Base-by-base conservation (phyloP, 1,140 invertebrate genomes). In the Elymnias hypermnestra region DNA sequence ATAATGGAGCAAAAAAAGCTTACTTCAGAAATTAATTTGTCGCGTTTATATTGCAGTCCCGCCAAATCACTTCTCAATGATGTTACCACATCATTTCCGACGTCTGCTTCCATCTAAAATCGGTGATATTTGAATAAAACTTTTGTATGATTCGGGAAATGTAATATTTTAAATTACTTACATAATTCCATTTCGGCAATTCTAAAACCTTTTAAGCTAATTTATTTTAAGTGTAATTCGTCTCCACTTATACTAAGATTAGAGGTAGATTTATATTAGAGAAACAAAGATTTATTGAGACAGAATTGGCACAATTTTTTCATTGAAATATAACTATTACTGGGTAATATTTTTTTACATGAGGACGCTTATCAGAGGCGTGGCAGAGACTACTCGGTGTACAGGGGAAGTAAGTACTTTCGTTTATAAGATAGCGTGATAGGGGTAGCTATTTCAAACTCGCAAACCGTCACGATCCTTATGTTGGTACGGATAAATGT, bases 41-140 rank as follows among this genome's bases (percentile, higher is more conserved):
- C 93, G 46, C 92, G 88, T 81, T 94, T 95, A 72, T 94, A 94
- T 58, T 94, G 92, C 23, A 94, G 74, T 0, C 90, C 93, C 9
- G 94, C 93, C 48, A 94, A 76, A 73, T 94, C 94, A 78, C 93
- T 94, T 49, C 92, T 89, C 33, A 95, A 75, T 0, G 91, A 88
- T 4, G 92, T 94, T 1, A 91, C 89, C 53, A 93, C 82, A 65
- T 94, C 93, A 63, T 89, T 88, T 41, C 85, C 86, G 57, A 85
- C 81, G 21, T 86, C 81, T 38, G 81, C 83, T 48, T 88, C 88
- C 84, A 89, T 88, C 90, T 90, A 47, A 55, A 48, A 40, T 9
- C 13, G 8, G 13, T 17, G n/a, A n/a, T n/a, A n/a, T n/a, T n/a
- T n/a, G n/a, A n/a, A n/a, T n/a, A n/a, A n/a, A n/a, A n/a, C n/a